These are phyloP conservation scores for Ophraella communa DNA, from an alignment of 2,888 invertebrate genomes.

Conservation along the genomic window DNA sequence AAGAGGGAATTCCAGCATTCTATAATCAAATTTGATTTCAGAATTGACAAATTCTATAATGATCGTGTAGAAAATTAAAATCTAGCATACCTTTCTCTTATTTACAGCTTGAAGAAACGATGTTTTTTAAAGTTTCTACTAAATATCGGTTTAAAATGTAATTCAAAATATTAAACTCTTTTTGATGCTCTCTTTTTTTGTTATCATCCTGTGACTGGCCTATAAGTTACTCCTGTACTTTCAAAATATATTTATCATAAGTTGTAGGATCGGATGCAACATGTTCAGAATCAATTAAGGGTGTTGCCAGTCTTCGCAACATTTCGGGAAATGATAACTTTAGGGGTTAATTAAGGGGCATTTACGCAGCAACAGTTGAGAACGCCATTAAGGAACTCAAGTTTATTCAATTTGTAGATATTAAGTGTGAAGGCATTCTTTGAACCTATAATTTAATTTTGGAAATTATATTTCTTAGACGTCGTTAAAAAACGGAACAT, in stretches of 20 bases:
- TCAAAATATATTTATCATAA: conserved; percentile 38
- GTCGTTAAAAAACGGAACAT: too few relatives aligned
- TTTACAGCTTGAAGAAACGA: too few relatives aligned
- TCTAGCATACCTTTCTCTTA: too few relatives aligned
- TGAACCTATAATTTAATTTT: neutral
- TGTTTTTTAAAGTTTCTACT: too few relatives aligned
- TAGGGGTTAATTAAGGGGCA: conserved; percentile 24
- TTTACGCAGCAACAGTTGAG: conserved; percentile 21
- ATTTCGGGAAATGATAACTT: conserved; percentile 23
- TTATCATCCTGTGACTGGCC: neutral
- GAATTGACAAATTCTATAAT: too few relatives aligned
- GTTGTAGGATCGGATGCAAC: conserved; percentile 38
- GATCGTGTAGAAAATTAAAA: too few relatives aligned
- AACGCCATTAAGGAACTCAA: conserved; percentile 25
- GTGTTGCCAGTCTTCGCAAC: conserved; percentile 1
- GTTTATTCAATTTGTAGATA: conserved; percentile 33
- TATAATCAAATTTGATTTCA: too few relatives aligned
- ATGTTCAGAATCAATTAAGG: conserved; percentile 40
- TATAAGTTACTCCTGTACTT: neutral
- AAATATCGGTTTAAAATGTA: too few relatives aligned
- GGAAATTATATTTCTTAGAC: neutral
- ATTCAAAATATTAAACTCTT: too few relatives aligned
- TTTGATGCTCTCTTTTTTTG: too few relatives aligned
- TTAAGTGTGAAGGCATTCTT: conserved; percentile 8
- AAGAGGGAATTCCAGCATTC: too few relatives aligned